A percentile compares a stretch with the other conserved stretches of the same genome.
phyloP scores from a whole-genome alignment of 2,888 invertebrate genomes.

The Ceramica pisi region DNA sequence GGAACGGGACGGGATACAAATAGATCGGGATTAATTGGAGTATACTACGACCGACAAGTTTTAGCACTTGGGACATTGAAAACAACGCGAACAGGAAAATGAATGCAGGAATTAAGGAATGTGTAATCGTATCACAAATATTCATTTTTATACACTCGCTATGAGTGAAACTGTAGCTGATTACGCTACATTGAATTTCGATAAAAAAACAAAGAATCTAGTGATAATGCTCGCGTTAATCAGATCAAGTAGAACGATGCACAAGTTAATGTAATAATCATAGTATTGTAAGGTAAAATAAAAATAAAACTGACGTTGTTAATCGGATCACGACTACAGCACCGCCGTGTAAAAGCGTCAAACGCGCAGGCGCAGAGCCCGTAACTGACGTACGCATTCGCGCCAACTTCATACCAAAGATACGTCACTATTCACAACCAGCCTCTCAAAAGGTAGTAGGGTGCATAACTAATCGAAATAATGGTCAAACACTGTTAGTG shows the following conservation, averaged over 20 bases:
- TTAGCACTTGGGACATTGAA: slow-evolving; percentile 72
- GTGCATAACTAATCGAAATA: slow-evolving; percentile 68
- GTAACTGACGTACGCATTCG: slow-evolving; percentile 88
- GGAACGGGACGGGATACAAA: slow-evolving; percentile 85
- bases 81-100: slow-evolving; percentile 43
- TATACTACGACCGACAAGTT: slow-evolving; percentile 78
- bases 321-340: slow-evolving; percentile 90
- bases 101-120: slow-evolving; percentile 23
- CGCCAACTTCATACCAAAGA: slow-evolving; percentile 84
- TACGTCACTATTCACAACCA: slow-evolving; percentile 73
- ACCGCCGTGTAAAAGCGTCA: slow-evolving; percentile 90
- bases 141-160: slow-evolving; percentile 72
- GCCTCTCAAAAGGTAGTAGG: slow-evolving; percentile 67
- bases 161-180: slow-evolving; percentile 69
- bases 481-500: slow-evolving; percentile 51
- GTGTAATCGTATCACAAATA: slow-evolving; percentile 51
- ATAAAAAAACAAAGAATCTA: slow-evolving; percentile 36
- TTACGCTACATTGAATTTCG: slow-evolving; percentile 58
- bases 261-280: slow-evolving; percentile 59
- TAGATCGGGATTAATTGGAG: slow-evolving; percentile 84
- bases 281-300: slow-evolving; percentile 70
- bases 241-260: slow-evolving; percentile 80
- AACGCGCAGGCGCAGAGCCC: slow-evolving; percentile 90
- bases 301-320: slow-evolving; percentile 89
- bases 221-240: slow-evolving; percentile 62